These are phyloP conservation scores for Cryptocheilus praepositus DNA, from an alignment of 2,888 invertebrate genomes.

Conservation along the genomic window DNA sequence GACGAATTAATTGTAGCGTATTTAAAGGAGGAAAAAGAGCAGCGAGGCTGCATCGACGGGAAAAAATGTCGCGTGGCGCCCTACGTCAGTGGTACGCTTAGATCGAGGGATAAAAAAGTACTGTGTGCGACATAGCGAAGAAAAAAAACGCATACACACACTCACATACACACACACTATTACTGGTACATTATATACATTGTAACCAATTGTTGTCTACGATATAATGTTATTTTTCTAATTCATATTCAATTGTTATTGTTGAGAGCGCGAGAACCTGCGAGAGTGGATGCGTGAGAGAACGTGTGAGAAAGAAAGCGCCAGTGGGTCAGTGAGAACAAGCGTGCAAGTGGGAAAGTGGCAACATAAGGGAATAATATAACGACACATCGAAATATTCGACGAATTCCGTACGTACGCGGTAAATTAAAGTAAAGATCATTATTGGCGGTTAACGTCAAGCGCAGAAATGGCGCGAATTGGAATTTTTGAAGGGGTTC, in stretches of 20 bases:
- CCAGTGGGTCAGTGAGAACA: constrained; percentile 12
- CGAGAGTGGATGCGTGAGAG: constrained; percentile 17
- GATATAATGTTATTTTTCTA: constrained; percentile 75
- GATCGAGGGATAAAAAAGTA: constrained; percentile 44
- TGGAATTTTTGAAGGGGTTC: too few relatives aligned
- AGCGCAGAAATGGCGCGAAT: too few relatives aligned
- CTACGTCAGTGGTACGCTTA: constrained; percentile 63
- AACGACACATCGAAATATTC: constrained; percentile 11
- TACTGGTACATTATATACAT: constrained; percentile 63
- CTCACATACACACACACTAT: constrained; percentile 49
- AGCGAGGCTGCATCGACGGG: background rate
- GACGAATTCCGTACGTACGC: background rate
- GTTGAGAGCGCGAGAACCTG: constrained; percentile 67
- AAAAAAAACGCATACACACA: constrained; percentile 29
- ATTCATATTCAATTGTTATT: constrained; percentile 75
- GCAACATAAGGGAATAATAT: background rate
- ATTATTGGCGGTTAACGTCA: too few relatives aligned
- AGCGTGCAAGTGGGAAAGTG: background rate
- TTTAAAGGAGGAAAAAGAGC: constrained; percentile 35
- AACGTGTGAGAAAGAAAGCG: background rate
- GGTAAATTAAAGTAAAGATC: too few relatives aligned
- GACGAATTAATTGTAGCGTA: constrained; percentile 44
- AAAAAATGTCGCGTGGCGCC: constrained; percentile 45
- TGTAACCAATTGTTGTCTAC: constrained; percentile 74
- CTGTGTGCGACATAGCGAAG: constrained; percentile 41